Conservation (phyloP, 2,888 invertebrate species). For the Eristalinus sepulchralis region DNA sequence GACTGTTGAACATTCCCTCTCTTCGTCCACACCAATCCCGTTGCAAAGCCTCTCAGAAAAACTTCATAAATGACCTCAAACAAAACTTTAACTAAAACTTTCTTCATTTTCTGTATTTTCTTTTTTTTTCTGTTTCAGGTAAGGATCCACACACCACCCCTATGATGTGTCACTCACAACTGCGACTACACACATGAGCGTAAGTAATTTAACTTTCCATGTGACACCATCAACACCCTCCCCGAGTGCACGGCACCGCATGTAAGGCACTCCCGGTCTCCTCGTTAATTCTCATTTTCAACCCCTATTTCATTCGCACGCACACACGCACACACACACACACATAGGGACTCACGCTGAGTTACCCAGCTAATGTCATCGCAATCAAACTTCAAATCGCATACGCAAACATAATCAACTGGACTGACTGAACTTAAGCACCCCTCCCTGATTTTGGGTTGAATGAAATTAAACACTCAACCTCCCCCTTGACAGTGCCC, state of each 20-base stretch:
- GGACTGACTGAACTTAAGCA: conserved; percentile 25
- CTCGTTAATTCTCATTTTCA: conserved; percentile 7
- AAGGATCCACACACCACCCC: conserved; percentile 20
- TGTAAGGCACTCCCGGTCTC: conserved; percentile 45
- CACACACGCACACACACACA: neutral
- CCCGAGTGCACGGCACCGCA: neutral
- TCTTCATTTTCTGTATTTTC: neutral
- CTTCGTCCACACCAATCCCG: no score
- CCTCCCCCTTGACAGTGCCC: neutral
- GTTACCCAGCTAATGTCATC: conserved; percentile 30
- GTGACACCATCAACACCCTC: conserved; percentile 34
- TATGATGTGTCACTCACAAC: neutral
- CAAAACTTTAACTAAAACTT: neutral
- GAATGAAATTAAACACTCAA: conserved; percentile 47
- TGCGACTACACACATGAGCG: neutral
- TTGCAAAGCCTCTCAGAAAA: no score
- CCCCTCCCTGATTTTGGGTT: neutral
- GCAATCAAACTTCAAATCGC: conserved; percentile 63
- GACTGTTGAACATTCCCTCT: no score
- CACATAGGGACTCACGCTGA: neutral
- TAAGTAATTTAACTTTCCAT: conserved; percentile 41
- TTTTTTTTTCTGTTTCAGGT: conserved; percentile 40
- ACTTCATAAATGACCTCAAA: no score
- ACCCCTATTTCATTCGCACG: conserved; percentile 4
- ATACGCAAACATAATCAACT: conserved; percentile 62